phyloP scores from a whole-genome alignment of 2,888 invertebrate species.

The Dicycla oo region DNA sequence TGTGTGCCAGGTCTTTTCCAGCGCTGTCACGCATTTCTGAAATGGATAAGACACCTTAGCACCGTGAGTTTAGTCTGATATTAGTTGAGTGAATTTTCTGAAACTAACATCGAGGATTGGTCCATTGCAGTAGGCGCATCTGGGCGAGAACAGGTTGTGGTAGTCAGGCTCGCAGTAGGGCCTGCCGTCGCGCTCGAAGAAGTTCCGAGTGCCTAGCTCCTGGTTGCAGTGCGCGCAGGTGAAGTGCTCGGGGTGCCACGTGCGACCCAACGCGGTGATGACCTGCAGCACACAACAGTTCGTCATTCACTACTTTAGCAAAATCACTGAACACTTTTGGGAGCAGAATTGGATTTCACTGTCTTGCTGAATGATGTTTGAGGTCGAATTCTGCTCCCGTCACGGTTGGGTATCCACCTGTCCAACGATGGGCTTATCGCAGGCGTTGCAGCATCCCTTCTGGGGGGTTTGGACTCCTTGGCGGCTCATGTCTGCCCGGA shows the following conservation, averaged over 20 bases:
- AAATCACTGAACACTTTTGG: constrained; percentile 54
- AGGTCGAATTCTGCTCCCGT: constrained; percentile 50
- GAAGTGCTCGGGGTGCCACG: constrained; percentile 99
- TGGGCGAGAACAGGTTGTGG: constrained; percentile 99
- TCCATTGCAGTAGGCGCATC: constrained; percentile 99
- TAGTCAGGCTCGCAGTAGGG: constrained; percentile 99
- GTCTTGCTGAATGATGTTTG: constrained; percentile 25
- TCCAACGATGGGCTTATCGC: constrained; percentile 99
- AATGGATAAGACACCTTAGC: constrained; percentile 75
- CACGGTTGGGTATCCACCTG: constrained; percentile 91
- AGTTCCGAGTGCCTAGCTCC: constrained; percentile 99
- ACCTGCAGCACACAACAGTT: constrained; percentile 88
- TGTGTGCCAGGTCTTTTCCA: constrained; percentile 99
- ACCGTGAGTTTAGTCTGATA: constrained; percentile 35
- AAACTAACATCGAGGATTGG: constrained; percentile 98
- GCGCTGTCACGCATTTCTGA: constrained; percentile 99
- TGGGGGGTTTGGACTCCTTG: constrained; percentile 99
- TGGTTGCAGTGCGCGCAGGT: constrained; percentile 99
- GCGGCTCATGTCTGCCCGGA: constrained; percentile 99
- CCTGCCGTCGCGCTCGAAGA: constrained; percentile 99
- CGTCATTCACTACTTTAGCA: constrained; percentile 62
- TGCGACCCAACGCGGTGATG: constrained; percentile 98
- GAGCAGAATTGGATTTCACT: constrained; percentile 50
- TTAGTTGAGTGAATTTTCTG: constrained; percentile 5
- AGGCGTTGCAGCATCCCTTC: constrained; percentile 99